Base-by-base conservation (phyloP, 2,888 invertebrate species). In the Neuroscelio doddi region DNA sequence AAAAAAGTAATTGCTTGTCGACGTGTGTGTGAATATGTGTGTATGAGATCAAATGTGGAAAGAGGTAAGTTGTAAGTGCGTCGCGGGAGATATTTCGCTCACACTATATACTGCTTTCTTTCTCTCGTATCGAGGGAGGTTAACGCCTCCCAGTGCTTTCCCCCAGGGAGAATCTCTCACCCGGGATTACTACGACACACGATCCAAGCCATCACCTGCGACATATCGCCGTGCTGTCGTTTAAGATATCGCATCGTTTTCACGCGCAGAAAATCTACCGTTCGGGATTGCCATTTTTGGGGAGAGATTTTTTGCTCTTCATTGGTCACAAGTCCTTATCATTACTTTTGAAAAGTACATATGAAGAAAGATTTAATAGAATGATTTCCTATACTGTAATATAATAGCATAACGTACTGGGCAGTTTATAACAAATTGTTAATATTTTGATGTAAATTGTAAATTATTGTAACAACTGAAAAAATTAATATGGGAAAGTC, bases 151-250 rank as follows among this genome's bases (percentile, higher is more conserved):
- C 61, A 68, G 51, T 68, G 64, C 61, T 57, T 68, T 61, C 59
- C 68, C 68, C 61, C 51, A 64, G 64, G 64, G 58, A 59, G 63
- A 63, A 63, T 67, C 59, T 53, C 59, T 49, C 59, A 63, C 63
- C 59, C 63, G 59, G 59, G 64, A 51, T 68, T 68, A 68, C 61
- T 68, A 61, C 57, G 57, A 64, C 67, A 64, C 64, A 64, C 61
- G 64, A 64, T 61, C 61, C 57, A 34, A 65, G 51, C 64, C 59
- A 56, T 50, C 63, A 59, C 59, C 55, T 63, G 55, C 58, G 56
- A 55, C 52, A 51, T 59, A 62, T 58, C 63, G 66, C 58, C 58
- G 41, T 47, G 51, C 58, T 64, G 59, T 63, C 58, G 53, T 62
- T 62, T 62, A 50, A 62, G 61, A 61, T 62, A 62, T 62, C 57